Base-by-base conservation (phyloP, 1,140 invertebrate genomes). In the Drosophila punjabiensis region DNA sequence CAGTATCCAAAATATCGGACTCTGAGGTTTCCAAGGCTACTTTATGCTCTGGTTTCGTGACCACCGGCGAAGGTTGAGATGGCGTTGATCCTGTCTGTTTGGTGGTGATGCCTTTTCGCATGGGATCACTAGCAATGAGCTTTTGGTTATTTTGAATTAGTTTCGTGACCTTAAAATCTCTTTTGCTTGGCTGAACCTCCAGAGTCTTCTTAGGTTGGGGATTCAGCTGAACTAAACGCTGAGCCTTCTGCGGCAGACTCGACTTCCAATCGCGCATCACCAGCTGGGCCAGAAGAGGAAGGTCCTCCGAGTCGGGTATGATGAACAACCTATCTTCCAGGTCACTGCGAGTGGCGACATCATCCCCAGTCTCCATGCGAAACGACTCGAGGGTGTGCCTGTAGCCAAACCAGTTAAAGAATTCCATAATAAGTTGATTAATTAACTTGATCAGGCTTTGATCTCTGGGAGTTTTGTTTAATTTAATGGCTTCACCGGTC, bases 371-470 rank as follows among this genome's bases (percentile, higher is more conserved):
- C 43, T 91, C 89, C 41, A 89, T 64, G 5, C 74, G 35, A 43
- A 89, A 86, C 1, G 90, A 92, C 60, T 91, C 76, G 47, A 76
- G 47, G 5, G 89, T 86, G 79, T 91, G 90, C 11, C 70, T 74
- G 35, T 78, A 91, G 47, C 90, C 90, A 10, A 67, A 90, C 84
- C 84, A 91, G 14, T 75, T 28, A 4, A 91, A 68, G 32, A 89
- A 91, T 30, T 91, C 89, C n/a, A 86, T 70, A 8, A 91, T 47
- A 20, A 91, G 28, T 18, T 92, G 66, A 35, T 91, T 92, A 0
- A 88, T 71, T 2, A 89, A 16, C 18, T 43, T 63, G 8, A 73
- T 11, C 3, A 86, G 45, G 9, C 64, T 80, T 0, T 24, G 39
- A 33, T 71, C 55, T 0, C 4, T 28, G 7, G 35, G 1, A 5